Percentiles rank a stretch among this genome's conserved stretches.
These are phyloP conservation scores for Lepilemur septentrionalis DNA, from an alignment of 2,797 vertebrate genomes.

Conservation along the genomic window DNA sequence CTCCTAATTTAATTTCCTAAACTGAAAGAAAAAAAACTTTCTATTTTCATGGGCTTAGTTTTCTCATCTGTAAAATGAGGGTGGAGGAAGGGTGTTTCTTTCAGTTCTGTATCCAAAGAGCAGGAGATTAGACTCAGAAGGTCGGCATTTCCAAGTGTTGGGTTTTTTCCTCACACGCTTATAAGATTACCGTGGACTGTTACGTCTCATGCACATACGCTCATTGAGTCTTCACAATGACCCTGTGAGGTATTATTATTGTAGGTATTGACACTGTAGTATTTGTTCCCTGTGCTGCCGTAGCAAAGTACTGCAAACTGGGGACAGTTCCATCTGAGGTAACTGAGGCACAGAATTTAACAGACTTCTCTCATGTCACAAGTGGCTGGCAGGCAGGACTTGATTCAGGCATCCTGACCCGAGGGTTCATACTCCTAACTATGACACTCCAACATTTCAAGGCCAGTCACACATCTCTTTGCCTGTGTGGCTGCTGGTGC, in stretches of 20 bases:
- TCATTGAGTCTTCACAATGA: background rate
- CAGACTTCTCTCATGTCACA: rapidly evolving
- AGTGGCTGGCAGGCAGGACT: background rate
- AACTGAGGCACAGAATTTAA: background rate
- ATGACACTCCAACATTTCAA: background rate
- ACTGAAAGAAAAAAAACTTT: background rate
- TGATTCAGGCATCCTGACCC: background rate
- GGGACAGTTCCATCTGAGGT: background rate
- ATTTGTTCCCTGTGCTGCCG: background rate
- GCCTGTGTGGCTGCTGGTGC: background rate
- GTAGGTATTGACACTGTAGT: background rate
- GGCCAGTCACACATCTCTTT: background rate
- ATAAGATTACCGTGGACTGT: background rate
- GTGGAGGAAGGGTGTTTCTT: background rate
- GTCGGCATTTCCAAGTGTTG: background rate
- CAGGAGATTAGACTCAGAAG: background rate
- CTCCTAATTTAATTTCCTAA: background rate
- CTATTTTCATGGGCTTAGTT: background rate
- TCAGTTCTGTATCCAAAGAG: background rate
- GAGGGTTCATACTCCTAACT: background rate
- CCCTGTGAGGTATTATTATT: no score
- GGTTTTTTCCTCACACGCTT: background rate
- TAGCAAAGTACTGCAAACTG: background rate
- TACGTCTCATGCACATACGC: no score
- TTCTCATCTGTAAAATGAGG: background rate